Base-by-base conservation (phyloP, 1,140 invertebrate species). In the Camponotus vicinus region DNA sequence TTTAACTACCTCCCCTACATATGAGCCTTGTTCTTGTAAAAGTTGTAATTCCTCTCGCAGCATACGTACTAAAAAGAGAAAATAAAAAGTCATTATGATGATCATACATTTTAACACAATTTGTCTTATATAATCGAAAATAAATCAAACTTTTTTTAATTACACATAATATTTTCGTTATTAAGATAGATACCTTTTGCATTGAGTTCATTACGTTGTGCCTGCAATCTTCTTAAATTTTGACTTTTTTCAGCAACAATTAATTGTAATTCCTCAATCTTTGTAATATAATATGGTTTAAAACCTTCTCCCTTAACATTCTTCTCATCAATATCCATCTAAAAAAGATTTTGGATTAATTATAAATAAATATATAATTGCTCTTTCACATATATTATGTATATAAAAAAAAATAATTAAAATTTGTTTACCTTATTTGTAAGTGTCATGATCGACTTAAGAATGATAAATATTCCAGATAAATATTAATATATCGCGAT, bases 1-100 rank as follows among this genome's bases (percentile, higher is more conserved):
- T 94, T 99, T 99, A 0, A 99, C 99, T 42, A 99, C 99, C 96
- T 99, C 99, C 13, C 99, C 99, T 6, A 99, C 99, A 95, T 99
- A 99, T 13, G 99, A 99, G 11, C 99, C 99, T 95, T 99, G 99
- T 93, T 99, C 99, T 95, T 99, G 99, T 13, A 99, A 96, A 13
- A 99, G 96, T 95, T 99, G 99, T 0, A 99, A 95, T 93, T 99
- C 99, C 95, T 99, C 99, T 18, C 99, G 97, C 49, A 99, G 95
- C 98, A 99, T 99, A 67, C 99, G 97, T 42, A 99, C 99, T 98
- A 92, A 93, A 92, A 90, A 86, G 55, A 93, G 45, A 61, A 82
- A 45, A 13, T 45, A 79, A 57, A 27, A 69, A 21, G 15, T 13
- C 34, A 66, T 52, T 13, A 64, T 32, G n/a, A 27, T 8, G 64